Conservation (phyloP, 2,113 vertebrate species). For the Gila orcuttii region DNA sequence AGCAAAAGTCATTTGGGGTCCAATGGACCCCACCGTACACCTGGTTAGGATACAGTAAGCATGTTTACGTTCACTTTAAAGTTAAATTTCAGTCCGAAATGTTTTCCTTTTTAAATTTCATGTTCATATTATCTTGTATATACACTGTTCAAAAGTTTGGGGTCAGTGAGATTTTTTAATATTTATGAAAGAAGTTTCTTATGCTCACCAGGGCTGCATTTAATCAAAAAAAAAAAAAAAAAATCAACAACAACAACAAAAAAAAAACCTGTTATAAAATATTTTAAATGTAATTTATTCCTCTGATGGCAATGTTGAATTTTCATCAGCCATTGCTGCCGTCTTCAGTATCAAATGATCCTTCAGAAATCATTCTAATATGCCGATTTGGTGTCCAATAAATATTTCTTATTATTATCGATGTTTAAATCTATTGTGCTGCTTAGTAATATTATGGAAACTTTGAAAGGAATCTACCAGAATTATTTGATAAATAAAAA, state of each 20-base stretch:
- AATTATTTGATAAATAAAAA: neutral
- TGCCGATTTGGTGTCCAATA: neutral
- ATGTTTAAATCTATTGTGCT: too few relatives aligned
- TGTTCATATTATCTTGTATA: neutral
- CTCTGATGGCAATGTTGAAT: neutral
- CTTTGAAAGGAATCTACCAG: too few relatives aligned
- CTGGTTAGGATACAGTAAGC: neutral
- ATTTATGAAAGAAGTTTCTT: neutral
- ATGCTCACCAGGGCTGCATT: neutral
- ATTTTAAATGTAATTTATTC: neutral
- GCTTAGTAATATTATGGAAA: too few relatives aligned
- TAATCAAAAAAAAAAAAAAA: neutral
- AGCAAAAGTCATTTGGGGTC: too few relatives aligned
- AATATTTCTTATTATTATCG: neutral
- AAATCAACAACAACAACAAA: neutral
- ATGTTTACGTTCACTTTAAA: neutral
- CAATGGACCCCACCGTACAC: too few relatives aligned
- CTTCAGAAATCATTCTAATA: neutral
- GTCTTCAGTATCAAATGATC: neutral
- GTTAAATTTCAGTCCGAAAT: too few relatives aligned
- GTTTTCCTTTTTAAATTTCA: neutral
- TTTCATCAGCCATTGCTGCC: neutral
- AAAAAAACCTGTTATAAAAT: neutral
- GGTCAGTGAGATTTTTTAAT: neutral
- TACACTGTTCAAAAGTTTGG: neutral